Evolutionary conservation across 2,113 vertebrate genomes (phyloP).

Genomic region (Neodontobutis hainanensis): DNA sequence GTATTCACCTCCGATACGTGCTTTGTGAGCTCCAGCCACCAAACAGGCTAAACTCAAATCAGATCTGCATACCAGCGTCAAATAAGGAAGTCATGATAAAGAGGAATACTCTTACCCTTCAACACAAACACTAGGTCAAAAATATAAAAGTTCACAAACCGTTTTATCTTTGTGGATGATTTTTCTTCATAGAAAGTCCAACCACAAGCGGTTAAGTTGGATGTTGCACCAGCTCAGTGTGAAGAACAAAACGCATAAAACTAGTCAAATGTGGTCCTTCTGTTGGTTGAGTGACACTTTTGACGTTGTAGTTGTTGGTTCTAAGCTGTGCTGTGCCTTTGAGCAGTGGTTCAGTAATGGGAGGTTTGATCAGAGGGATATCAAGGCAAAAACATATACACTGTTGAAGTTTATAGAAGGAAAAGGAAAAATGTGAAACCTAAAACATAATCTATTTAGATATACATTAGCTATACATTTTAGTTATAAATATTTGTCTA

Average conservation of each 20-base stretch:
- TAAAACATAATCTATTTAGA: no score
- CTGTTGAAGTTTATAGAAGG: no score
- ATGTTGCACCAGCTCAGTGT: conserved; percentile 14
- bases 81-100: not conserved
- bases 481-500: no score
- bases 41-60: not conserved
- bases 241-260: conserved; percentile 20
- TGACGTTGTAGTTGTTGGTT: conserved; percentile 6
- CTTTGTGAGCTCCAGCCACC: not conserved
- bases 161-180: not conserved
- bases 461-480: no score
- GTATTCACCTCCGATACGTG: not conserved
- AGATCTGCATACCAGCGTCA: not conserved
- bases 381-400: not conserved
- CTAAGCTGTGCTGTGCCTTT: conserved; percentile 13
- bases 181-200: not conserved
- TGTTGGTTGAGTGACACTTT: conserved; percentile 33
- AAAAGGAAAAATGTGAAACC: no score
- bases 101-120: not conserved
- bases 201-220: not conserved
- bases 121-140: not conserved
- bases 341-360: conserved; percentile 6
- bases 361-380: not conserved
- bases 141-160: not conserved
- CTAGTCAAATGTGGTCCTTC: conserved; percentile 27